A percentile compares a stretch with the other conserved stretches of the same genome.
phyloP scores from a whole-genome alignment of 2,113 vertebrate species.

The Mesoclemmys tuberculata region DNA sequence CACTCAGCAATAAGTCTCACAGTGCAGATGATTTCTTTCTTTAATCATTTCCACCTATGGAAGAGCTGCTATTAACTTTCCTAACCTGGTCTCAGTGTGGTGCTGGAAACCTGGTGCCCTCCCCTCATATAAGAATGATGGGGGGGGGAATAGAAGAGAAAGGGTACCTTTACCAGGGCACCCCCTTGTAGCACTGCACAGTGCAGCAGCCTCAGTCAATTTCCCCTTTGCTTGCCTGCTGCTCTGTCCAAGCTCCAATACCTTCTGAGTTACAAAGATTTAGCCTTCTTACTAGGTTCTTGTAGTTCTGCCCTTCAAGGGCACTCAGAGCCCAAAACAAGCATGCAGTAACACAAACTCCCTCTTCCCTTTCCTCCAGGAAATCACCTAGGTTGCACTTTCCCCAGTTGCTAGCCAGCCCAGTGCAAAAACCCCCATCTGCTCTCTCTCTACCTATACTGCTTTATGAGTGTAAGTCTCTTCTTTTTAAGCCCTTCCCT shows the following conservation, averaged over 20 bases:
- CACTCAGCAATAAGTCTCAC: no score
- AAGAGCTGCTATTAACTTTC: no score
- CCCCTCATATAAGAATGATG: no score
- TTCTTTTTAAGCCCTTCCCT: neutral
- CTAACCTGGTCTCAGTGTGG: no score
- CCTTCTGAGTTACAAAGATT: neutral
- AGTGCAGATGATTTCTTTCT: no score
- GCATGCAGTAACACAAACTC: neutral
- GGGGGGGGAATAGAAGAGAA: no score
- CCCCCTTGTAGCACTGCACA: neutral
- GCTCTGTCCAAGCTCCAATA: neutral
- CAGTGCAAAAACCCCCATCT: neutral
- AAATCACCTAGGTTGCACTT: neutral
- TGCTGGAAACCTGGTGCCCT: no score
- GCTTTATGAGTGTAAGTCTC: neutral
- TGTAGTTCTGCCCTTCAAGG: neutral
- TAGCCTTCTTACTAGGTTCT: neutral
- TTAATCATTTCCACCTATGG: no score
- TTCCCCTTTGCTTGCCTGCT: neutral
- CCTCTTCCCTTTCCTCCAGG: neutral
- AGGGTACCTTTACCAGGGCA: no score
- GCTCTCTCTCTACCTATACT: neutral
- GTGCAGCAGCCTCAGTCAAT: neutral
- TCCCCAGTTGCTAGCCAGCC: neutral
- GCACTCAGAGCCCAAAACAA: neutral